Evolutionary conservation across 2,113 vertebrate species (phyloP).

Genomic region (Athene noctua): DNA sequence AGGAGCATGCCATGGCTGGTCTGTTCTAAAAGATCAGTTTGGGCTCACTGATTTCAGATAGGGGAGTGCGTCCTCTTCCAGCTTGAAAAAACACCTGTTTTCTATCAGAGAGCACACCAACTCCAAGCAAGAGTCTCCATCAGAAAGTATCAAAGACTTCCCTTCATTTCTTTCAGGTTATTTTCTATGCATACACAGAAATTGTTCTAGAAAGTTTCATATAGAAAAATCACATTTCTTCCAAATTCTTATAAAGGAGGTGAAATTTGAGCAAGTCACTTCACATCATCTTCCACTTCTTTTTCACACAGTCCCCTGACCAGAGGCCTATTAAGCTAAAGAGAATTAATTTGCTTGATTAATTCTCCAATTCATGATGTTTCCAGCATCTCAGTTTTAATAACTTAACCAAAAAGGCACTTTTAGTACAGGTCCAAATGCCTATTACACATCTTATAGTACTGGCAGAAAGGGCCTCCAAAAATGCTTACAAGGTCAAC

Average conservation of each 20-base stretch:
- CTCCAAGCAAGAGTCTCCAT: neutral
- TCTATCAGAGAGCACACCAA: neutral
- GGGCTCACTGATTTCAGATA: neutral
- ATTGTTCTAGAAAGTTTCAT: neutral
- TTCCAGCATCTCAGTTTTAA: neutral
- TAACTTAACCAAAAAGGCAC: neutral
- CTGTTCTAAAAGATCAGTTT: neutral
- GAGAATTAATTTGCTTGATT: neutral
- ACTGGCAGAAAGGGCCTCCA: neutral
- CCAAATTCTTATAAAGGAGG: neutral
- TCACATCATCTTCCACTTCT: neutral
- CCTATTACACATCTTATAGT: neutral
- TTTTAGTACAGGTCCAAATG: neutral
- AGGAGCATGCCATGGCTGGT: neutral
- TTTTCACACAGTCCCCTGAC: neutral
- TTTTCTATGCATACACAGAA: neutral
- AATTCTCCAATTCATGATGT: neutral
- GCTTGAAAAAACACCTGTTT: neutral
- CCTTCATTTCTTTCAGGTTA: neutral
- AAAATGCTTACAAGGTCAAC: neutral
- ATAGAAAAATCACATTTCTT: neutral
- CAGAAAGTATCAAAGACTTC: neutral
- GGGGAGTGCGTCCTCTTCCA: neutral
- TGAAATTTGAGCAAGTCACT: neutral
- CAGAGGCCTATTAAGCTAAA: neutral